Conservation (phyloP, 2,888 invertebrate genomes). For the Crematogaster levior region DNA sequence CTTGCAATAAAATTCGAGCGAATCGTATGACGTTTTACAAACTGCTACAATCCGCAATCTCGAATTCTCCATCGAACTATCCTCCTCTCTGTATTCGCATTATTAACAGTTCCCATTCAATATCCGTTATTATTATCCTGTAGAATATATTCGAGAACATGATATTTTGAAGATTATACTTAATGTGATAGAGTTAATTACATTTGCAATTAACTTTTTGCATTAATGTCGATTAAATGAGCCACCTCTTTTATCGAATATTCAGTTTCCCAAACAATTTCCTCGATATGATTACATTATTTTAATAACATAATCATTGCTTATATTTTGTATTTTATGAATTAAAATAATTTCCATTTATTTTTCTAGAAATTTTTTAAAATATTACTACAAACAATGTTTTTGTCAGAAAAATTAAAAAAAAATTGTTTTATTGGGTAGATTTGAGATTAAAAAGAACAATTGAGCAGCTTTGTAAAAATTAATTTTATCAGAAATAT, state of each 20-base stretch:
- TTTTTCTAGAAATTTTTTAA: not conserved
- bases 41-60: constrained; percentile 14
- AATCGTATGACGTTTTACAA: constrained; percentile 56
- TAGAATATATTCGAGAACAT: not conserved
- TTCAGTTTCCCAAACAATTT: constrained; percentile 22
- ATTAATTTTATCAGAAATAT: constrained; percentile 2
- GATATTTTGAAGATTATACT: constrained; percentile 33
- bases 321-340: not conserved
- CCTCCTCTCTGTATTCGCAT: not conserved
- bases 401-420: not conserved
- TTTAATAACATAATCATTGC: constrained; percentile 18
- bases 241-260: not conserved
- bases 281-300: not conserved
- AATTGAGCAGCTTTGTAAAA: not conserved
- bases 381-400: not conserved
- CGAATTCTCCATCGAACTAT: constrained; percentile 4
- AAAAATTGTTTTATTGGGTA: not conserved
- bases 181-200: constrained; percentile 39
- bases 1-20: constrained; percentile 75
- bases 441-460: not conserved
- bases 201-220: constrained; percentile 20
- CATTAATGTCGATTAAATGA: not conserved
- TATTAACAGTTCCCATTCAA: constrained; percentile 24
- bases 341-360: not conserved
- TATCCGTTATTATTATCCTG: constrained; percentile 25